Percentiles rank a stretch among this genome's conserved stretches.
Conservation (phyloP, 2,113 vertebrate species). For the Cyanoderma ruficeps region DNA sequence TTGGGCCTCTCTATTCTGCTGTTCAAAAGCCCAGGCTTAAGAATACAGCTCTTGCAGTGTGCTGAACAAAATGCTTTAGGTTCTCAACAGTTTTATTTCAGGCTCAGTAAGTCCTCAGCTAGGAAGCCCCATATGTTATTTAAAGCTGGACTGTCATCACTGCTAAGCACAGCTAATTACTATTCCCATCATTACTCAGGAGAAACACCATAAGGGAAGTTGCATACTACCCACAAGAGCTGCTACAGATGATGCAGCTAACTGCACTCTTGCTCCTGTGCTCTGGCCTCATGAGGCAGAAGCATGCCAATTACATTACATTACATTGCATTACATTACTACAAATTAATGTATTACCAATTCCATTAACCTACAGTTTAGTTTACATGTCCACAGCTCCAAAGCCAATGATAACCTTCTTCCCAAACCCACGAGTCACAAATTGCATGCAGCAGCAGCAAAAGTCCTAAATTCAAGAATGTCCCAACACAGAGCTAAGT, state of each 20-base stretch:
- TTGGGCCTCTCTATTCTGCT: background rate
- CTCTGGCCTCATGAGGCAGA: background rate
- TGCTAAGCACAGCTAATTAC: conserved; percentile 2
- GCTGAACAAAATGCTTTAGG: background rate
- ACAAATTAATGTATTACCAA: background rate
- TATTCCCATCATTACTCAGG: background rate
- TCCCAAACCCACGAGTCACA: background rate
- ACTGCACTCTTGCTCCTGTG: background rate
- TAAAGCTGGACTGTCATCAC: conserved; percentile 15
- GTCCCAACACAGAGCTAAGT: background rate
- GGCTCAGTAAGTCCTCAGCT: background rate
- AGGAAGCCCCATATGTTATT: background rate
- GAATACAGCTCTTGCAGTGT: background rate
- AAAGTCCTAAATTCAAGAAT: background rate
- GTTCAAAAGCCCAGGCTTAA: background rate
- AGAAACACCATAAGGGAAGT: background rate
- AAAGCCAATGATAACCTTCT: background rate
- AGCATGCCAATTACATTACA: background rate
- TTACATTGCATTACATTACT: background rate
- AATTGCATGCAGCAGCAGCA: background rate
- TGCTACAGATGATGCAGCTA: background rate
- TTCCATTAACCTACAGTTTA: background rate
- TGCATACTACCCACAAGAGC: background rate
- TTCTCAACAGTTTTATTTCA: background rate
- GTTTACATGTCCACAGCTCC: background rate